phyloP scores from a whole-genome alignment of 2,888 invertebrate genomes.

The Biston betularia region DNA sequence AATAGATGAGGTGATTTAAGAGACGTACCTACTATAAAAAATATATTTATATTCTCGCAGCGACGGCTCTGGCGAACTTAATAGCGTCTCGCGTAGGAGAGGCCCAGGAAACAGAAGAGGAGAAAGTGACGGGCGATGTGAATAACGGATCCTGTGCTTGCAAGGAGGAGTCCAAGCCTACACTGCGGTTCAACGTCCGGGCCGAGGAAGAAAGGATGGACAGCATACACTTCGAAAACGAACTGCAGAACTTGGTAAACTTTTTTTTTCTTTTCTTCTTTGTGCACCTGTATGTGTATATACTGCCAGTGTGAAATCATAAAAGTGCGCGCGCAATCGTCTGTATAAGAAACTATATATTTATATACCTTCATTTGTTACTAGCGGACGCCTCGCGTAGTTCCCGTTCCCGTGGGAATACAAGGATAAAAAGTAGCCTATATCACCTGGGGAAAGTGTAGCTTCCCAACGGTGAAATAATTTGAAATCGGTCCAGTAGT shows the following conservation, averaged over 20 bases:
- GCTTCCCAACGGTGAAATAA: too few relatives aligned
- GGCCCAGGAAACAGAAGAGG: slow-evolving; percentile 58
- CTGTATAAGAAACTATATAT: too few relatives aligned
- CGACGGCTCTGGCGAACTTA: slow-evolving; percentile 70
- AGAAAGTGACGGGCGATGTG: slow-evolving; percentile 72
- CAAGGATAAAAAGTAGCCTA: too few relatives aligned
- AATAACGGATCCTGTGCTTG: slow-evolving; percentile 69
- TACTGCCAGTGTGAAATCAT: too few relatives aligned
- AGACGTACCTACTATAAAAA: neutral
- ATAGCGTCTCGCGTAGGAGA: slow-evolving; percentile 68
- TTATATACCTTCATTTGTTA: too few relatives aligned
- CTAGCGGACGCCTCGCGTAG: too few relatives aligned
- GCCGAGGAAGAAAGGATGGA: slow-evolving; percentile 85
- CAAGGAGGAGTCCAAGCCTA: slow-evolving; percentile 53
- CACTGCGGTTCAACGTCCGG: slow-evolving; percentile 66
- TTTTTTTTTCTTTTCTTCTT: neutral
- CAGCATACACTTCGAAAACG: slow-evolving; percentile 91
- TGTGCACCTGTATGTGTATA: neutral
- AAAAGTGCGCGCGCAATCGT: too few relatives aligned
- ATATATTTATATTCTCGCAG: slow-evolving; percentile 49
- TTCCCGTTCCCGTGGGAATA: too few relatives aligned
- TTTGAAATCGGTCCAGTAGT: too few relatives aligned
- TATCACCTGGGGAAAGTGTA: too few relatives aligned
- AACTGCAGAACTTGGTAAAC: slow-evolving; percentile 91
- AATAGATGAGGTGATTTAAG: too few relatives aligned